Evolutionary conservation across 2,888 invertebrate genomes (phyloP), one percentile per base, ranked within the genome.

Genomic region (Chloroclystis v-ata): DNA sequence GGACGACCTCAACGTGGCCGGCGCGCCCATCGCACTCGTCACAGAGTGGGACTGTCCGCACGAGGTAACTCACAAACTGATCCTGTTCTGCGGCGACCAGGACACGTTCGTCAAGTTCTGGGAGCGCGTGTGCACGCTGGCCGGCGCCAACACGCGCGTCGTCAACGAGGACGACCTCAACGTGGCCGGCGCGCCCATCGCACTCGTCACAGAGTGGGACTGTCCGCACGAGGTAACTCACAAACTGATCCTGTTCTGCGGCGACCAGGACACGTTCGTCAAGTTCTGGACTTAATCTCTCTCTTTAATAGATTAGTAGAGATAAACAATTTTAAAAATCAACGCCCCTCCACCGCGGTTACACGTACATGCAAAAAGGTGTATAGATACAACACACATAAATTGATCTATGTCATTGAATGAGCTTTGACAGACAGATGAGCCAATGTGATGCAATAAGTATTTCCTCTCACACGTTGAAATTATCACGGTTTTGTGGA

Each of bases 31-130:
- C 0, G 89, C 89, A 0, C 76, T 93, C 7, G 85, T 93, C n/a
- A 89, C 92, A 0, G 92, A 93, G 52, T 81, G 75, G 60, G 89
- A 89, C 41, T 92, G 92, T 56, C 90, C 92, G 0, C 82, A 89
- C 45, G 89, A 89, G 42, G 30, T 29, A 29, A 5, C 24, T 3
- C 24, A 5, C 24, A 6, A 3, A 6, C 24, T 24, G 4, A 6
- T 24, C 24, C n/a, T n/a, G n/a, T n/a, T n/a, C n/a, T 89, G 88
- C 58, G 83, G 89, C 0, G 86, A 89, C 13, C 84, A 86, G 32
- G 83, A 86, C 52, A 81, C 86, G 1, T 91, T 91, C 63, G 77
- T 87, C 3, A 81, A 89, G 32, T 91, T 91, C 72, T 92, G 92
- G 92, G 86, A 88, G 13, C 75, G 89, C n/a, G 88, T 91, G 1